These are phyloP conservation scores for Pantala flavescens DNA, from an alignment of 1,140 invertebrate species.

Conservation along the genomic window DNA sequence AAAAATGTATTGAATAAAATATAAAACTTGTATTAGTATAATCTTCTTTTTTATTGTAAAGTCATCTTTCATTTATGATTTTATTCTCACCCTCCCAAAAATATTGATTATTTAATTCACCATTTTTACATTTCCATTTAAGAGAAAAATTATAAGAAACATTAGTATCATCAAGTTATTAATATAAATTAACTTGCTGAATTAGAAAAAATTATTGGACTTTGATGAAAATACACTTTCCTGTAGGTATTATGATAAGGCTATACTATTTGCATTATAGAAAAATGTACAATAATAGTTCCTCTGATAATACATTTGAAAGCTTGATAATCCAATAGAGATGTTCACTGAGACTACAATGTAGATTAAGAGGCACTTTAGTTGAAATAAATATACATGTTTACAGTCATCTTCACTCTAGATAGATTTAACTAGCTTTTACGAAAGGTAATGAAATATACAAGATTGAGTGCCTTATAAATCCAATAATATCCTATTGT, in stretches of 20 bases:
- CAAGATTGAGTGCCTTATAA: background rate
- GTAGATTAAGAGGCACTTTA: background rate
- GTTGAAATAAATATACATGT: background rate
- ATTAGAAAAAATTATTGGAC: too few relatives aligned
- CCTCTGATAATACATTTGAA: background rate
- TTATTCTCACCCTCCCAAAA: too few relatives aligned
- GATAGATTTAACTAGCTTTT: background rate
- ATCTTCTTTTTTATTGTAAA: too few relatives aligned
- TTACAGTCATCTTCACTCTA: background rate
- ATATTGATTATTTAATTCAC: too few relatives aligned
- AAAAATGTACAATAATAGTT: background rate
- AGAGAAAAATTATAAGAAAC: too few relatives aligned
- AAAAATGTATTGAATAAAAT: too few relatives aligned
- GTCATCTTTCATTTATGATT: too few relatives aligned
- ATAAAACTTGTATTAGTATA: too few relatives aligned
- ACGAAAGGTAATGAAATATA: background rate
- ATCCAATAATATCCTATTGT: background rate
- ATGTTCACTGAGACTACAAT: background rate
- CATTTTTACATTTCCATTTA: too few relatives aligned
- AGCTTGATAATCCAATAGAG: background rate
- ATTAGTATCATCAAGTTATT: too few relatives aligned
- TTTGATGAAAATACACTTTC: background rate
- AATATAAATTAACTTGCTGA: too few relatives aligned
- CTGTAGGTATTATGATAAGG: background rate
- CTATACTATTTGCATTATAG: background rate